Evolutionary conservation across 2,888 invertebrate species (phyloP).

Genomic region (Mimumesa dahlbomi): DNA sequence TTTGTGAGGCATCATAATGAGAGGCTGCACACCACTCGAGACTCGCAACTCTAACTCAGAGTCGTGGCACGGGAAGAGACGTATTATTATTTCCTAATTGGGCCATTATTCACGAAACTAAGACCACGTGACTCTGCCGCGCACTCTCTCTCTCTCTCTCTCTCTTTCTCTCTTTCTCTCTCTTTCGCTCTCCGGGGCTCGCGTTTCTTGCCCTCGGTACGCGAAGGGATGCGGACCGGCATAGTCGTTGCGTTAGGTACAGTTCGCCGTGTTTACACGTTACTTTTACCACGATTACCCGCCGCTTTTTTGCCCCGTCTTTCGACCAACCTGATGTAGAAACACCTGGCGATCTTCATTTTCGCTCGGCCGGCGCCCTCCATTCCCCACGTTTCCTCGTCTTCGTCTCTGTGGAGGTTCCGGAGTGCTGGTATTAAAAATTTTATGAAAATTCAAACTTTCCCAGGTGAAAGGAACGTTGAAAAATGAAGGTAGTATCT

Average conservation of each 20-base stretch:
- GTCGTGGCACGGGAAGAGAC: slow-evolving; percentile 56
- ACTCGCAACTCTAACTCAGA: slow-evolving; percentile 61
- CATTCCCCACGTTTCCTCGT: too few species aligned
- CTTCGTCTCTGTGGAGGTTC: too few species aligned
- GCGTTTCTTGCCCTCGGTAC: too few species aligned
- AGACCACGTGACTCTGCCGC: slow-evolving; percentile 59
- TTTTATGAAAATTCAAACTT: too few species aligned
- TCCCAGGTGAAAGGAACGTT: too few species aligned
- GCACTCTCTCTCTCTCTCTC: slow-evolving; percentile 29
- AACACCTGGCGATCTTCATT: neutral
- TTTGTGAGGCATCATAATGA: slow-evolving; percentile 66
- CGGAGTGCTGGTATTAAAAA: too few species aligned
- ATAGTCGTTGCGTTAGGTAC: slow-evolving; percentile 17
- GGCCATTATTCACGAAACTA: slow-evolving; percentile 70
- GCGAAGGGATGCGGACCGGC: slow-evolving; percentile 13
- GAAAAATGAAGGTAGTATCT: too few species aligned
- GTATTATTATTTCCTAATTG: slow-evolving; percentile 73
- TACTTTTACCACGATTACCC: slow-evolving; percentile 20
- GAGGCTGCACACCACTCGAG: slow-evolving; percentile 60
- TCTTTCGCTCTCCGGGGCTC: too few species aligned
- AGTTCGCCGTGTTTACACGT: slow-evolving; percentile 35
- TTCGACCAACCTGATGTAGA: neutral
- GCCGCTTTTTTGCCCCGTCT: neutral
- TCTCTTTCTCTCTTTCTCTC: too few species aligned
- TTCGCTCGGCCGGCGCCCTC: neutral